A percentile compares a stretch with the other conserved stretches of the same genome.
phyloP scores from a whole-genome alignment of 2,113 vertebrate genomes.

The Dipodomys ordii region DNA sequence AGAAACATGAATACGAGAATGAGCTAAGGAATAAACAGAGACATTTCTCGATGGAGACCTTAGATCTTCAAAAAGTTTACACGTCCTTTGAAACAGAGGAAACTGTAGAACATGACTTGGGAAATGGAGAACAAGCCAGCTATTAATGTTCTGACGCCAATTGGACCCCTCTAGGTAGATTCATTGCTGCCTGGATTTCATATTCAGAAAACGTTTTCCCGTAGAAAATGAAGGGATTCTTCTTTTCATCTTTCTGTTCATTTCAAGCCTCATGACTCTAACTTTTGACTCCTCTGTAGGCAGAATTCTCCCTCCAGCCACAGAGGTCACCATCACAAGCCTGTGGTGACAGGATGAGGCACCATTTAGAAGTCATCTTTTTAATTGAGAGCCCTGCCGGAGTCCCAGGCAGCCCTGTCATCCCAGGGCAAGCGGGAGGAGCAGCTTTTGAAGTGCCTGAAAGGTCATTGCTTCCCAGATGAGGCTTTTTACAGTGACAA shows the following conservation, averaged over 20 bases:
- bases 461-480: slow-evolving; percentile 51
- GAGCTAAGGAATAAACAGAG: not conserved
- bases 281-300: not conserved
- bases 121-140: not conserved
- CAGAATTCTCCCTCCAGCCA: not conserved
- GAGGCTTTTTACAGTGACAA: slow-evolving; percentile 35
- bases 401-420: slow-evolving; percentile 1
- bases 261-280: not conserved
- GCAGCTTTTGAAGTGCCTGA: slow-evolving; percentile 27
- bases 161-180: not conserved
- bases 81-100: slow-evolving; percentile 19
- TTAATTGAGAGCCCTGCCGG: not conserved
- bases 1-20: not conserved
- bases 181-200: not conserved
- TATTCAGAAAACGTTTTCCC: not conserved
- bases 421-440: not conserved
- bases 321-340: not conserved
- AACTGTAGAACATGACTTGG: not conserved
- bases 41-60: not conserved
- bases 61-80: slow-evolving; percentile 40
- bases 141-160: not conserved
- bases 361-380: slow-evolving; percentile 55
- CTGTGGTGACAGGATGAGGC: not conserved
- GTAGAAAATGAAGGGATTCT: not conserved
- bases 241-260: slow-evolving; percentile 34